These are phyloP conservation scores for Nilaparvata lugens DNA, from an alignment of 1,140 invertebrate species.

Conservation along the genomic window DNA sequence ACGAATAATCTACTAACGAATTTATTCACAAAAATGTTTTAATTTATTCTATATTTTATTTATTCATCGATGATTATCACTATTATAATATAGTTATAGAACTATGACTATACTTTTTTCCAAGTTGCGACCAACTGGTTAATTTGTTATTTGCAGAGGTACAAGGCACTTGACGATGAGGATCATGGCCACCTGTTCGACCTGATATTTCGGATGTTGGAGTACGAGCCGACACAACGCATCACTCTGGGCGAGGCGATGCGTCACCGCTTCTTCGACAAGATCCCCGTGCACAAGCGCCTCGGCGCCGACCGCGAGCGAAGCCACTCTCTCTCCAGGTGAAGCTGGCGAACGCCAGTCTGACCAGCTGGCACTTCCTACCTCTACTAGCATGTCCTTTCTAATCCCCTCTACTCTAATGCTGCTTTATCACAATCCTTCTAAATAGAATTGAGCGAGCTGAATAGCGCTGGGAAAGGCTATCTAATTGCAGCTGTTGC, in stretches of 20 bases:
- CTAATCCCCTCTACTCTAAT: too few species aligned
- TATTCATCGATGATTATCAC: not conserved
- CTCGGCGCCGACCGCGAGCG: slow-evolving; percentile 46
- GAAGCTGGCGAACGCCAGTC: slow-evolving; percentile 28
- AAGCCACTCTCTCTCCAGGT: slow-evolving; percentile 51
- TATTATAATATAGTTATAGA: too few species aligned
- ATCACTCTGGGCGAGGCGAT: slow-evolving; percentile 84
- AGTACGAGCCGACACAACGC: slow-evolving; percentile 87
- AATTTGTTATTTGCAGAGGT: slow-evolving; percentile 60
- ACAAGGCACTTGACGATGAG: slow-evolving; percentile 76
- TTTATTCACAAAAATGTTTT: too few species aligned
- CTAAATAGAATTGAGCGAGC: too few species aligned
- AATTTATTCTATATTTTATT: not conserved
- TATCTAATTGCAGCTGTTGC: too few species aligned
- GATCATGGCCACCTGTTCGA: slow-evolving; percentile 92
- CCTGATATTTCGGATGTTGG: slow-evolving; percentile 89
- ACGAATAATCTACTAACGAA: too few species aligned
- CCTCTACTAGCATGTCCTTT: not conserved
- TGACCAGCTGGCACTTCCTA: slow-evolving; percentile 12
- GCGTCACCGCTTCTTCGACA: slow-evolving; percentile 87
- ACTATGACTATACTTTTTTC: too few species aligned
- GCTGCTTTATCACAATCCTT: too few species aligned
- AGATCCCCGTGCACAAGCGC: slow-evolving; percentile 63
- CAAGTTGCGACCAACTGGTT: too few species aligned
- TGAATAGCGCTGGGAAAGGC: too few species aligned